These are phyloP conservation scores for Pseudopipra pipra DNA, from an alignment of 2,113 vertebrate genomes.

Conservation along the genomic window DNA sequence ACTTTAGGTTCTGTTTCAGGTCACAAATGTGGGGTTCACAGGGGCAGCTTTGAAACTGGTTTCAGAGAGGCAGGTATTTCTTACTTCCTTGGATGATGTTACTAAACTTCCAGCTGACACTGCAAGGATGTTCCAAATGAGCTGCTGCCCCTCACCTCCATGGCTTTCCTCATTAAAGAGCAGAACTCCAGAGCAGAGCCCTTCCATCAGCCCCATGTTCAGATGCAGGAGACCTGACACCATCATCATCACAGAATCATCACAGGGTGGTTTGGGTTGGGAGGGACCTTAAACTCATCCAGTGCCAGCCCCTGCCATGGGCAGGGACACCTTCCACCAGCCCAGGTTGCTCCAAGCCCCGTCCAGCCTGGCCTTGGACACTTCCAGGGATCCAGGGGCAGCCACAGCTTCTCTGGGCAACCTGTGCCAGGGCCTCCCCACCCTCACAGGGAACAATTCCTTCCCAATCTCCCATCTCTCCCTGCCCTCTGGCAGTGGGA, in stretches of 20 bases:
- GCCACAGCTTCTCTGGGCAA: not conserved
- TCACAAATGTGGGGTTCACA: not conserved
- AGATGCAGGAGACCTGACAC: not conserved
- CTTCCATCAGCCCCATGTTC: fast-evolving
- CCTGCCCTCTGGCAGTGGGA: not conserved
- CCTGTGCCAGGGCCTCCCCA: not conserved
- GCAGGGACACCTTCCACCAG: not conserved
- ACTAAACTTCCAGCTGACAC: not conserved
- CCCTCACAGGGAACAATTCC: not conserved
- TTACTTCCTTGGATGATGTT: not conserved
- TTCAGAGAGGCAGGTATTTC: not conserved
- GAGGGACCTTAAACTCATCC: not conserved
- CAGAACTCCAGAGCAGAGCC: not conserved
- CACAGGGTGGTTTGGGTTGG: not conserved
- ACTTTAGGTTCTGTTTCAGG: not conserved
- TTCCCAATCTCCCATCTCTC: not conserved
- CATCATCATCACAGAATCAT: not conserved
- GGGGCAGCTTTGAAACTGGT: not conserved
- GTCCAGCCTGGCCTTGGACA: not conserved
- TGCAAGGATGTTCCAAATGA: not conserved
- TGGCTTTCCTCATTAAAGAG: fast-evolving
- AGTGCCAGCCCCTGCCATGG: not conserved
- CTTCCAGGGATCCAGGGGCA: not conserved
- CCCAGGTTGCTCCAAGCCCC: not conserved
- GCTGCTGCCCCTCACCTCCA: not conserved